Base-by-base conservation (phyloP, 2,888 invertebrate species). In the Spodoptera exigua region DNA sequence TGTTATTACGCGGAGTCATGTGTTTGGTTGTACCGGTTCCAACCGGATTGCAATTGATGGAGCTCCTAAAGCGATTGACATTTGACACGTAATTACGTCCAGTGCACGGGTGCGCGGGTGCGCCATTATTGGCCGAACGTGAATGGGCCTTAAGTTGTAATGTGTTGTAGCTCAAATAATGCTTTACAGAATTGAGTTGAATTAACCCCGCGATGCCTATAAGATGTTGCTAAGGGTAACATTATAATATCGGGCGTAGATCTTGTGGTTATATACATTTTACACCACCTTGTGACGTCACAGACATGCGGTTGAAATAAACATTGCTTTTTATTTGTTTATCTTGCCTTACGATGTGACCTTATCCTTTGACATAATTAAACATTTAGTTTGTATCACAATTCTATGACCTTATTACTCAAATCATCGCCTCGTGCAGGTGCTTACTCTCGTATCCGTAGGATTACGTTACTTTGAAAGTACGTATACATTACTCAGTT, bases 21-120 rank as follows among this genome's bases (percentile, higher is more conserved):
- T 74, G 64, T 65, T 67, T 18, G 43, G 45, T 46, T 17, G 59
- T 67, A 74, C 89, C 81, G 79, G 85, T 81, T 75, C n/a, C 2
- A 56, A 66, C 84, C 80, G 82, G 86, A 72, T 69, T 16, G 61
- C 83, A 82, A 84, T 87, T 87, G 82, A 71, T 70, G 66, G 62
- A 61, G 65, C 68, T 76, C 68, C 79, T 84, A 75, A 85, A 82
- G 70, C 80, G 76, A 83, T 88, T 88, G 89, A 89, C 89, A 80
- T 81, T 77, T 84, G 88, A 89, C 89, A 83, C 81, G 70, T 71
- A 79, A 71, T 79, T 75, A 75, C 72, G 70, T 64, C 61, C 62
- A 57, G 57, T 41, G 37, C 44, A 44, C 44, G 56, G 35, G 52
- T 18, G 55, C 16, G 18, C 16, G 18, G 48, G 39, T 53, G 51